Evolutionary conservation across 2,797 vertebrate genomes (phyloP).

Genomic region (Anomalospiza imberbis): DNA sequence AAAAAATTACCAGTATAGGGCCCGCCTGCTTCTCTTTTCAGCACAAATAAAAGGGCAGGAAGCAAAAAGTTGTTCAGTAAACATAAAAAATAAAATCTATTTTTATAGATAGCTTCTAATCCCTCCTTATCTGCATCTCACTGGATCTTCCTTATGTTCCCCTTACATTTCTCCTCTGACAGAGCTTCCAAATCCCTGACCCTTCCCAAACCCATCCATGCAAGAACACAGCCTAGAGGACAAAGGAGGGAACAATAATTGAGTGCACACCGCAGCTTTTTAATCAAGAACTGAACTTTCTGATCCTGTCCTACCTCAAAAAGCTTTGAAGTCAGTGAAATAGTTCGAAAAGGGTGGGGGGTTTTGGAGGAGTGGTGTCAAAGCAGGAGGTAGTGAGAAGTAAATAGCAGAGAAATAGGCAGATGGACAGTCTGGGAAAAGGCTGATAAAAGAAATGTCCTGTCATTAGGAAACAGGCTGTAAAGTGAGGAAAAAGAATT

Average conservation of each 20-base stretch:
- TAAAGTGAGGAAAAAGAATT: not conserved
- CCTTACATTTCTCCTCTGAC: not conserved
- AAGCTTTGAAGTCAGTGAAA: not conserved
- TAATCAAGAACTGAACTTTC: not conserved
- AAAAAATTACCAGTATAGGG: not conserved
- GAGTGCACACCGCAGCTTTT: fast-evolving
- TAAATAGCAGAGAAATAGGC: not conserved
- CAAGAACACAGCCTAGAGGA: not conserved
- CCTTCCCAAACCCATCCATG: not conserved
- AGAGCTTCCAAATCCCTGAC: not conserved
- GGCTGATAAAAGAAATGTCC: not conserved
- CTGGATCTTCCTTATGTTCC: not conserved
- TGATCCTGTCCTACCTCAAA: not conserved
- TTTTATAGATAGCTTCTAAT: not conserved
- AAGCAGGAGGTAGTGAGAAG: not conserved
- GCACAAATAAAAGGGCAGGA: not conserved
- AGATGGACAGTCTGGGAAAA: not conserved
- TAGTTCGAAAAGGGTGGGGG: not conserved
- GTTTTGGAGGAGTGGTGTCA: not conserved
- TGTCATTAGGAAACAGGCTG: not conserved
- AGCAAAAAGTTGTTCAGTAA: not conserved
- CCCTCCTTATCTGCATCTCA: not conserved
- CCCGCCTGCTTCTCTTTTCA: not conserved
- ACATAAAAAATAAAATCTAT: not conserved
- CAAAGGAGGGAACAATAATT: not conserved